Base-by-base conservation (phyloP, 1,140 invertebrate genomes). In the Patella vulgata region DNA sequence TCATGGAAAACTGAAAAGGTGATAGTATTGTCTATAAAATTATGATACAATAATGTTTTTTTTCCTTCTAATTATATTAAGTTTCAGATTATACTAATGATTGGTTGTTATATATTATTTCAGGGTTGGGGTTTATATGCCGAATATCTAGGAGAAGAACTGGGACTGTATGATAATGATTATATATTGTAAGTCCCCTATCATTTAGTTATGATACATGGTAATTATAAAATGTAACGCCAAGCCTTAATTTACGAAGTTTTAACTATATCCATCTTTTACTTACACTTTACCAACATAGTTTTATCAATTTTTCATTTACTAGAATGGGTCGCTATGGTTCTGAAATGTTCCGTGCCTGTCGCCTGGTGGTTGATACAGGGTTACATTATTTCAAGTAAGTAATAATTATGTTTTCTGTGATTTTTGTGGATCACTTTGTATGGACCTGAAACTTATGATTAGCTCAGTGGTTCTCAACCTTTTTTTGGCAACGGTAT, bases 311-410 rank as follows among this genome's bases (percentile, higher is more conserved):
- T 40, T 3, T 63, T 63, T 28, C 25, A 21, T 50, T 9, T 68
- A 61, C 25, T 59, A 82, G 75, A 58, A 50, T 83, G 25, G 84
- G 84, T 0, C 77, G 81, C 11, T 78, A 82, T 33, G 75, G 76
- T 5, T 70, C 66, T 14, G 84, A 85, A 59, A 80, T 85, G 14
- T 78, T 85, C 30, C 66, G 83, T 14, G 84, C 84, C 1, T 75
- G 74, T 50, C 55, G 84, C 48, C 73, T 86, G 5, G 85, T 86
- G 3, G 82, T 85, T 0, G 85, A 87, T 67, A 86, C 85, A 0
- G 86, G 86, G n/a, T 62, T 87, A 14, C 85, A 87, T 65, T 70
- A 75, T 17, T 60, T 81, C 23, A 73, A 73, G 82, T 84, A 71
- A 69, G 80, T 68, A 70, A 71, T 14, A 43, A 53, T 30, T 80